A percentile compares a stretch with the other conserved stretches of the same genome.
These are phyloP conservation scores for Geococcyx californianus DNA, from an alignment of 2,113 vertebrate species.

Conservation along the genomic window DNA sequence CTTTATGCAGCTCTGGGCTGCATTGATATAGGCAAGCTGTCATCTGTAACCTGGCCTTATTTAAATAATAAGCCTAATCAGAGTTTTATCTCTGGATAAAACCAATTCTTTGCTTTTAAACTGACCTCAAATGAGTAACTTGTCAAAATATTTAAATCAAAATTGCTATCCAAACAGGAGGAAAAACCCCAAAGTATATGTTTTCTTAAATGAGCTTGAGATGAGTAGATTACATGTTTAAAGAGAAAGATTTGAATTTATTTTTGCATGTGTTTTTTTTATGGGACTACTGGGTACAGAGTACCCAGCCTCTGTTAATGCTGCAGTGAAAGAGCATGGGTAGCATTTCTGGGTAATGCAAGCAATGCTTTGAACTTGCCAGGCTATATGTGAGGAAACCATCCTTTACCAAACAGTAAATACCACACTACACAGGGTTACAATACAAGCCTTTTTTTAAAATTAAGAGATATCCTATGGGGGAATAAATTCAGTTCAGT, in stretches of 20 bases:
- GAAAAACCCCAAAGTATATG: neutral
- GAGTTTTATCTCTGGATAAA: neutral
- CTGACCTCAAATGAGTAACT: neutral
- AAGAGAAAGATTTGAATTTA: neutral
- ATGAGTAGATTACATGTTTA: neutral
- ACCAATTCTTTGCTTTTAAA: neutral
- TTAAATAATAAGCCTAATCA: neutral
- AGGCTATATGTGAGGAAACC: neutral
- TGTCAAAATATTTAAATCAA: neutral
- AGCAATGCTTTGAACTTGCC: neutral
- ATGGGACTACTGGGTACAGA: neutral
- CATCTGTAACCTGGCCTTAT: neutral
- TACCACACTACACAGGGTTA: neutral
- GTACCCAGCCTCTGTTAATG: neutral
- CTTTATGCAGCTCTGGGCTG: neutral
- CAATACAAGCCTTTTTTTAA: neutral
- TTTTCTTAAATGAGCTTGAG: neutral
- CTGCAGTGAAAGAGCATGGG: neutral
- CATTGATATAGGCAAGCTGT: neutral
- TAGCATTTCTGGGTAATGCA: neutral
- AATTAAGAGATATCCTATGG: neutral
- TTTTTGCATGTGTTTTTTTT: neutral
- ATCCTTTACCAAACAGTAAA: neutral
- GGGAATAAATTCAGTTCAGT: neutral
- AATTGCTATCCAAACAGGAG: neutral